These are phyloP conservation scores for Magallana nippona DNA, from an alignment of 2,888 invertebrate genomes.

Conservation along the genomic window DNA sequence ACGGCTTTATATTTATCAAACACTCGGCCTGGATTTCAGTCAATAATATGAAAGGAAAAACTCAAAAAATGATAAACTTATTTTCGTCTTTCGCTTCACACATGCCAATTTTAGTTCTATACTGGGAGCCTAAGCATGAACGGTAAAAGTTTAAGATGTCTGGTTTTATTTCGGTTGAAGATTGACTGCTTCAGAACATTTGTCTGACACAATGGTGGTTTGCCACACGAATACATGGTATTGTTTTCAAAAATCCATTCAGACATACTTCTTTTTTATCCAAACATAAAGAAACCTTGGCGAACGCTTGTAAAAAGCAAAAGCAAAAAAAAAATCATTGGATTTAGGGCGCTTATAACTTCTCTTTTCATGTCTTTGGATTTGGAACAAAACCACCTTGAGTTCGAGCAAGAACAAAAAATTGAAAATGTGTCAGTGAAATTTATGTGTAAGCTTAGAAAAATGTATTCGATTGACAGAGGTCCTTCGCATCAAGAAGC, in stretches of 20 bases:
- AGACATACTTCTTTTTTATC: conserved; percentile 9
- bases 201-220: background rate
- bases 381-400: background rate
- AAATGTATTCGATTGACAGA: no score
- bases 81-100: conserved; percentile 16
- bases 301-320: conserved; percentile 7
- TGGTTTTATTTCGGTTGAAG: background rate
- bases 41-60: background rate
- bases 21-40: background rate
- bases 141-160: background rate
- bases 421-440: no score
- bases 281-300: conserved; percentile 15
- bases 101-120: background rate
- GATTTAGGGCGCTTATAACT: background rate
- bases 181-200: background rate
- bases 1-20: background rate
- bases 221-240: background rate
- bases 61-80: background rate
- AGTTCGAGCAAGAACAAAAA: background rate
- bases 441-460: no score
- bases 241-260: conserved; percentile 9
- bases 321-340: background rate
- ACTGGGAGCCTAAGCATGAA: background rate
- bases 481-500: no score
- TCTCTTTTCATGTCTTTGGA: background rate